These are phyloP conservation scores for Teinopalpus imperialis DNA, from an alignment of 2,888 invertebrate genomes.

Conservation along the genomic window DNA sequence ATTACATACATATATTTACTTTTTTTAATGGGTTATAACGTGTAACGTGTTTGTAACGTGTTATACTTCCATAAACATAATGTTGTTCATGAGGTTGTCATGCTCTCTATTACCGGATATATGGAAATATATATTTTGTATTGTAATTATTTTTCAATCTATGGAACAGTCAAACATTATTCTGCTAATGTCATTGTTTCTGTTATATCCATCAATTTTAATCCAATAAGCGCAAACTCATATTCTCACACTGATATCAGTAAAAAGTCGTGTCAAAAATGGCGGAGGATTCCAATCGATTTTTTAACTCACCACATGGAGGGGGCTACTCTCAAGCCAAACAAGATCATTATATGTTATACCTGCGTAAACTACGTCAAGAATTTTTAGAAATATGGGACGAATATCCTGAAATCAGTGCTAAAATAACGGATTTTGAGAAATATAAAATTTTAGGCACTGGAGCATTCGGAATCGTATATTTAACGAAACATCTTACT, in stretches of 20 bases:
- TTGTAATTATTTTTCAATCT: too few relatives aligned
- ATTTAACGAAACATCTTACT: conserved; percentile 83
- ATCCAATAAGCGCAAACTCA: too few relatives aligned
- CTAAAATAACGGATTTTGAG: conserved; percentile 84
- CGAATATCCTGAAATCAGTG: conserved; percentile 46
- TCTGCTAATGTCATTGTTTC: conserved; percentile 5
- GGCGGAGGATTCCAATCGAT: conserved; percentile 41
- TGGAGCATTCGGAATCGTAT: conserved; percentile 95
- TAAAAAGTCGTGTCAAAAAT: conserved; percentile 33
- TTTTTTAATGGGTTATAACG: too few relatives aligned
- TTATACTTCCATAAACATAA: too few relatives aligned
- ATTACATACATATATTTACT: too few relatives aligned
- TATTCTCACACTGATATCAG: conserved; percentile 28
- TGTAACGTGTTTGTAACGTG: too few relatives aligned
- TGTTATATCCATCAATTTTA: not conserved
- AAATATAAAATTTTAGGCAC: conserved; percentile 89
- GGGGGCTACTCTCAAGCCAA: conserved; percentile 54
- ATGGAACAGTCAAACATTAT: conserved; percentile 2
- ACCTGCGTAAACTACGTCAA: conserved; percentile 56
- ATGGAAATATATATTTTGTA: too few relatives aligned
- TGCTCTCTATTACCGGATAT: too few relatives aligned
- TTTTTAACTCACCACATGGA: conserved; percentile 31
- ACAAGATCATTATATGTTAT: conserved; percentile 60
- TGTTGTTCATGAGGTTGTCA: too few relatives aligned
- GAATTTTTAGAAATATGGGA: conserved; percentile 70